Evolutionary conservation across 2,888 invertebrate genomes (phyloP), one percentile per base, ranked within the genome.

Genomic region (Nemurella pictetii): DNA sequence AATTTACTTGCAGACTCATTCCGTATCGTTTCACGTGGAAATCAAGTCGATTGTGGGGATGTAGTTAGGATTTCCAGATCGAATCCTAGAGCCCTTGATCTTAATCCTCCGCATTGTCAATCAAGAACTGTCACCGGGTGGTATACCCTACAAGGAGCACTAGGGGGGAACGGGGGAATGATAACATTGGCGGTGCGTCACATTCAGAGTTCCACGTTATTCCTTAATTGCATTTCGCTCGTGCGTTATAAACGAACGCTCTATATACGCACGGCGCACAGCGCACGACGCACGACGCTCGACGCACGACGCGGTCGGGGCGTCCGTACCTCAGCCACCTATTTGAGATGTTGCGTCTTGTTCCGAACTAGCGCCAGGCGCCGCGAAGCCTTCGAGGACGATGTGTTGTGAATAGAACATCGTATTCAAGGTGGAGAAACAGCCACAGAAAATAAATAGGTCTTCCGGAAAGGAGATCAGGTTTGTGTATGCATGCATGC

Each of bases 31-130:
- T 2, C 80, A 35, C 35, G 25, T n/a, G 27, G 80, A 30, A 81
- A 32, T 35, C 29, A 81, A 35, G 15, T 35, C 35, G 26, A 81
- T 81, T 81, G 80, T 81, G 27, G 26, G 35, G 26, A 35, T n/a
- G 25, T 75, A 75, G 80, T 81, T 35, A 26, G 35, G 26, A 36
- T 35, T 81, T 26, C 26, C 26, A n/a, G 20, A 35, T 81, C 80
- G 35, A 35, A 81, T 81, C 26, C 3, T 26, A 81, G 35, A 12
- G 25, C 80, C 36, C 80, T 81, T 30, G 80, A 81, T 36, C 35
- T 36, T 81, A 81, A 81, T 81, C 80, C 36, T n/a, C 80, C n/a
- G n/a, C 80, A 81, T 35, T 81, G 80, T 81, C 80, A 81, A 81
- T 81, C 80, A 81, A 36, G 35, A 26, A 26, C 26, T 75, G 28